phyloP scores from a whole-genome alignment of 2,113 vertebrate species.

The Prionailurus viverrinus region DNA sequence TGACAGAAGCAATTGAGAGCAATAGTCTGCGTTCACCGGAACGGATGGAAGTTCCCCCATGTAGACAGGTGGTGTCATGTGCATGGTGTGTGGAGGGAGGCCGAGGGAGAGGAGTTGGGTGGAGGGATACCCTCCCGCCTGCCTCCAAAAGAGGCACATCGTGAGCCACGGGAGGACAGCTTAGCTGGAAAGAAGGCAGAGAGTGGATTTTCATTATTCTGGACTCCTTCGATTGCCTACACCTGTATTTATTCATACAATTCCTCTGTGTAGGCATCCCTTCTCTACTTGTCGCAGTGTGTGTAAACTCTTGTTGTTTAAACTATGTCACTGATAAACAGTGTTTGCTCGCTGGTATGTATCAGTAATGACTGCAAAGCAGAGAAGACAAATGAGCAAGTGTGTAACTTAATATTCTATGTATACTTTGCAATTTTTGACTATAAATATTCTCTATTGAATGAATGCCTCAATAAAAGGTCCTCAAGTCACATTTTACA shows the following conservation, averaged over 20 bases:
- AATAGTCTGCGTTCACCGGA: background rate
- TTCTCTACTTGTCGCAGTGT: background rate
- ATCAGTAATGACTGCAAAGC: background rate
- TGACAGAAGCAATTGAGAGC: constrained; percentile 20
- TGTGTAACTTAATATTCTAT: background rate
- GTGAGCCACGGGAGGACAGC: background rate
- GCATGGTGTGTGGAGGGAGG: background rate
- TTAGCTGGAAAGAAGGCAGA: background rate
- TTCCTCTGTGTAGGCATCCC: background rate
- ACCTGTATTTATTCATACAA: background rate
- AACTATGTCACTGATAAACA: background rate
- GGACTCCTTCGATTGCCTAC: background rate
- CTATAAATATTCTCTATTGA: background rate
- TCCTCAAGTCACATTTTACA: background rate
- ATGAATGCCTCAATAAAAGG: background rate
- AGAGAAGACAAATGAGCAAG: background rate
- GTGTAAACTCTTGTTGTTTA: background rate
- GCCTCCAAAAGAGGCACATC: background rate
- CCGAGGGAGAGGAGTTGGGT: background rate
- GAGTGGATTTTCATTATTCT: background rate
- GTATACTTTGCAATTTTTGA: background rate
- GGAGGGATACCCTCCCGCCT: background rate
- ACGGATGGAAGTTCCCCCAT: background rate
- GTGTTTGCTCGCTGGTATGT: background rate
- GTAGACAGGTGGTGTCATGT: background rate